Percentiles rank a stretch among this genome's conserved stretches.
These are phyloP conservation scores for Macroglossus sobrinus DNA, from an alignment of 2,113 vertebrate species.

Conservation along the genomic window DNA sequence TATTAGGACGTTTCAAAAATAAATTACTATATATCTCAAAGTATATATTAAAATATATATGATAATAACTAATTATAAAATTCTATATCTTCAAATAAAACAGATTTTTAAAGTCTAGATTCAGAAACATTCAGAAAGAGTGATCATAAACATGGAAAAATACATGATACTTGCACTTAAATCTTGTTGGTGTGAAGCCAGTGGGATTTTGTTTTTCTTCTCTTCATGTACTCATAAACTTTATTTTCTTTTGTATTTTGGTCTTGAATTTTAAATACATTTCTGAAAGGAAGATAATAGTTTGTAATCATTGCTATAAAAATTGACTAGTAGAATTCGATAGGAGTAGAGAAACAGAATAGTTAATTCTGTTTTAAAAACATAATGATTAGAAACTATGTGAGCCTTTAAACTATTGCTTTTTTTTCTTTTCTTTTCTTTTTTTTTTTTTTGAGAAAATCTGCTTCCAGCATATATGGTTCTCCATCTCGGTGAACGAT, in stretches of 20 bases:
- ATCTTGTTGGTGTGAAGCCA: neutral
- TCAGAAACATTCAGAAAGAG: neutral
- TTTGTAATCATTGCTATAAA: neutral
- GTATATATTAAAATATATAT: neutral
- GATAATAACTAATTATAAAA: neutral
- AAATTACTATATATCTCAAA: neutral
- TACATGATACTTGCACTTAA: neutral
- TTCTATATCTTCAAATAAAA: neutral
- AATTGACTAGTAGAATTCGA: neutral
- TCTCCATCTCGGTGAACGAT: slow-evolving; percentile 38
- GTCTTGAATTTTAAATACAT: neutral
- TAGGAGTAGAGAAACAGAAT: neutral
- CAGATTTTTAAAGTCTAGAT: neutral
- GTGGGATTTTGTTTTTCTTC: neutral
- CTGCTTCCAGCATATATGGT: slow-evolving; percentile 31
- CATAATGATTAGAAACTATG: neutral
- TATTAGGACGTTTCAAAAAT: neutral
- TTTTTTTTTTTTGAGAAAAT: neutral
- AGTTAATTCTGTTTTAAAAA: neutral
- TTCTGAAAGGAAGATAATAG: neutral
- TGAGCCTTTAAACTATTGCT: slow-evolving; percentile 2
- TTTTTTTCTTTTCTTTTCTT: neutral
- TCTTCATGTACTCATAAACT: neutral
- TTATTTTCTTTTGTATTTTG: neutral
- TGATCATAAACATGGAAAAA: neutral